Base-by-base conservation (phyloP, 2,113 vertebrate genomes). In the Otus sunia region DNA sequence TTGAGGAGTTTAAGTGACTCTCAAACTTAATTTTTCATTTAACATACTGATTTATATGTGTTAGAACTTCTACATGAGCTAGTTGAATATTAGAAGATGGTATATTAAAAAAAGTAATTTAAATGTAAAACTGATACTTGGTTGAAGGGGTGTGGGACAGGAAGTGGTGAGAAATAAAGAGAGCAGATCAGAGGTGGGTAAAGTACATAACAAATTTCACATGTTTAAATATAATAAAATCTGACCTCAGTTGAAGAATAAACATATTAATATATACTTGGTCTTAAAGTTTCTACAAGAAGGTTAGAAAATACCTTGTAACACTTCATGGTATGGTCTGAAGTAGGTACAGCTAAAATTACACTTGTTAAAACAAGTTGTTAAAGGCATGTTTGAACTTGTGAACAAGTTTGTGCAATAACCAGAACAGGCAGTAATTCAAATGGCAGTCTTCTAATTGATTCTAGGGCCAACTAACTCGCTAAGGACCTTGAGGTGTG, bases 311-410 rank as follows among this genome's bases (percentile, higher is more conserved):
- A 75, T 67, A 26, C 2, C 1, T 78, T 85, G 64, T 78, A 85
- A 53, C 11, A 7, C 32, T 81, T 94, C 15, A 43, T 56, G 32
- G 39, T 67, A 34, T 34, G 43, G 27, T 78, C 34, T 47, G 18
- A 78, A 71, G 64, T 59, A 63, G 15, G 68, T 85, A 23, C 56
- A 71, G 43, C 58, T 87, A 39, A 75, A 87, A 67, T 36, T 66
- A 15, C 30, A 11, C 27, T 72, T 67, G 26, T 77, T 84, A 34
- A 86, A 84, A 53, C 30, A 66, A 73, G 58, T 81, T 37, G 47
- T 52, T 78, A 47, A 71, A 89, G 91, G 52, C 94, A 12, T 75
- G 91, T 84, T 94, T 83, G 56, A 89, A 85, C 94, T 85, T 92
- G 93, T 45, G 19, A 36, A 59, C 30, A 12, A 63, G 73, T 78